phyloP scores from a whole-genome alignment of 2,113 vertebrate species.

The Nesoenas mayeri region DNA sequence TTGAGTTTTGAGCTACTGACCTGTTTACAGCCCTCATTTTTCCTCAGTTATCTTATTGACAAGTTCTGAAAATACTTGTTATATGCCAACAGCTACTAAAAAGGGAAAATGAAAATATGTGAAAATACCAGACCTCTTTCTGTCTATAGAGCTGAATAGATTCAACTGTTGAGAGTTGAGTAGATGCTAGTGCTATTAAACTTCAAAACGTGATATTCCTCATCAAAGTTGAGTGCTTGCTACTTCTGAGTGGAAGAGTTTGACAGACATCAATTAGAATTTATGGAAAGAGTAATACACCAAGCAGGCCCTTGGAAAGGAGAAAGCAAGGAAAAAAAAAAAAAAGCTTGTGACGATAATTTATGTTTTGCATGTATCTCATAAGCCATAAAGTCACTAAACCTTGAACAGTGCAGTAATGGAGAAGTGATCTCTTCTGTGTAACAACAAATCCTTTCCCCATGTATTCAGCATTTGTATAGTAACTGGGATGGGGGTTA shows the following conservation, averaged over 20 bases:
- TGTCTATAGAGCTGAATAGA: not conserved
- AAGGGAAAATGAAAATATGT: not conserved
- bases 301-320: not conserved
- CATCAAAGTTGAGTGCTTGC: not conserved
- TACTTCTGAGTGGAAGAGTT: not conserved
- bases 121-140: not conserved
- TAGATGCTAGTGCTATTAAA: not conserved
- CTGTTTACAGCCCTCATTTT: not conserved
- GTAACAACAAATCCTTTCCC: not conserved
- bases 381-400: not conserved
- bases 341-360: not conserved
- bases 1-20: not conserved
- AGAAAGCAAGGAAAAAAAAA: not conserved
- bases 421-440: not conserved
- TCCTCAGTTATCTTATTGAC: accelerated
- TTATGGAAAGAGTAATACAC: not conserved
- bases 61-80: not conserved
- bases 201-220: not conserved
- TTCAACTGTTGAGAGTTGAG: not conserved
- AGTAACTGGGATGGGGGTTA: not conserved
- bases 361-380: not conserved
- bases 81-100: not conserved
- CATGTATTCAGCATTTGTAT: accelerated
- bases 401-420: not conserved
- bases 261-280: not conserved